phyloP scores from a whole-genome alignment of 2,888 invertebrate species.

The Priocnemis perturbator region DNA sequence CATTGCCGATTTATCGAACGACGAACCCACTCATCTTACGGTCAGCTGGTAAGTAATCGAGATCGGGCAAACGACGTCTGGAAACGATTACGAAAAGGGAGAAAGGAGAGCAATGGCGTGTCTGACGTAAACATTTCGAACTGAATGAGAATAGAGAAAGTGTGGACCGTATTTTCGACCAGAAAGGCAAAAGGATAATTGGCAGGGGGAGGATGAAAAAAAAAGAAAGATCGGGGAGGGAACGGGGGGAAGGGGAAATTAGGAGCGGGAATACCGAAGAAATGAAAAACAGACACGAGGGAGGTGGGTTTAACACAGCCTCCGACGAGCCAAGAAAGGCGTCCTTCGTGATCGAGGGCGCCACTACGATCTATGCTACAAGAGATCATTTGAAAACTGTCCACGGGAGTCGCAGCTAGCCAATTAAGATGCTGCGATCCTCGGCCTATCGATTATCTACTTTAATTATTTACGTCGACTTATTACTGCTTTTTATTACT shows the following conservation, averaged over 20 bases:
- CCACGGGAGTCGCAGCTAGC: slow-evolving; percentile 74
- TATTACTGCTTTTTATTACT: slow-evolving; percentile 68
- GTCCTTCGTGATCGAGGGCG: slow-evolving; percentile 62
- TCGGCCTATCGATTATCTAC: slow-evolving; percentile 74
- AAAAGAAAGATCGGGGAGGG: not conserved
- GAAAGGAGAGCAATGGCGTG: not conserved
- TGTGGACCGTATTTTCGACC: not conserved
- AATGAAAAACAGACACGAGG: slow-evolving; percentile 33
- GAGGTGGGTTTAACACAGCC: slow-evolving; percentile 11
- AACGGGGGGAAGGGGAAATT: not conserved
- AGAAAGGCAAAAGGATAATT: not conserved
- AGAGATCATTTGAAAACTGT: slow-evolving; percentile 76
- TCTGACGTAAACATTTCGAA: no score
- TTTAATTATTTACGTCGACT: slow-evolving; percentile 72
- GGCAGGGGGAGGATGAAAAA: no score
- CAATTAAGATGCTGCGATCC: slow-evolving; percentile 75
- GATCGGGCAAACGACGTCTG: not conserved
- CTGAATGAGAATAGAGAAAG: not conserved
- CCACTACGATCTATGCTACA: slow-evolving; percentile 75
- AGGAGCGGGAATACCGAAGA: no score
- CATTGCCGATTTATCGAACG: not conserved
- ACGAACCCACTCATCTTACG: not conserved
- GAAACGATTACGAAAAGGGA: not conserved
- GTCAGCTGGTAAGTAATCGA: slow-evolving; percentile 3
- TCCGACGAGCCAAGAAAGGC: slow-evolving; percentile 49